These are phyloP conservation scores for Catharus ustulatus DNA, from an alignment of 2,797 vertebrate genomes.

Conservation along the genomic window DNA sequence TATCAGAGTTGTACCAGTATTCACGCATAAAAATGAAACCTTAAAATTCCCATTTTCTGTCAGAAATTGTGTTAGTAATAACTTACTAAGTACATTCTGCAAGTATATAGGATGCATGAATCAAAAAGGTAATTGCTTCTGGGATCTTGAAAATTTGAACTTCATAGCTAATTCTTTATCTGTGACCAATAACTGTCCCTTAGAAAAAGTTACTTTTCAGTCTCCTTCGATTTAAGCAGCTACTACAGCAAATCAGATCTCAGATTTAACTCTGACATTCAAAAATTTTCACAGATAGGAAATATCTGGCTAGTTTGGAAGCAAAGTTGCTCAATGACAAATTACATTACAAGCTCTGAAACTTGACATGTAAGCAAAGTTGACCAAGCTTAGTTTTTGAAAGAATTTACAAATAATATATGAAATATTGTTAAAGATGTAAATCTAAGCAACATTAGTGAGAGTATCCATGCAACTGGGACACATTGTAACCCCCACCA, in stretches of 20 bases:
- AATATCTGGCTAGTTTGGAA: background rate
- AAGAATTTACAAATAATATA: background rate
- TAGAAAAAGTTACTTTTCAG: background rate
- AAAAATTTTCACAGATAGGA: background rate
- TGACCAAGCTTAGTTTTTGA: background rate
- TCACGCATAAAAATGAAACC: background rate
- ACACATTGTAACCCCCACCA: background rate
- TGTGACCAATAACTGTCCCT: background rate
- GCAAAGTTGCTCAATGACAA: background rate
- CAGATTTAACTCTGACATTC: background rate
- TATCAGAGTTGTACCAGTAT: background rate
- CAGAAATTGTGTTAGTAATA: background rate
- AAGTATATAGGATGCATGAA: background rate
- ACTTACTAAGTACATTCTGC: background rate
- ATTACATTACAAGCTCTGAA: background rate
- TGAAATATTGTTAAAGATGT: background rate
- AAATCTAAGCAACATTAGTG: background rate
- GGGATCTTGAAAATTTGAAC: background rate
- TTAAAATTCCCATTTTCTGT: background rate
- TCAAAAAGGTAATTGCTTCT: background rate
- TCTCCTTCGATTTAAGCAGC: background rate
- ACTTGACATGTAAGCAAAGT: background rate
- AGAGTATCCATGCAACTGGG: background rate
- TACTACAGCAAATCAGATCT: background rate
- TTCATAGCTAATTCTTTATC: background rate